These are phyloP conservation scores for Ia io DNA, from an alignment of 2,113 vertebrate genomes.

Conservation along the genomic window DNA sequence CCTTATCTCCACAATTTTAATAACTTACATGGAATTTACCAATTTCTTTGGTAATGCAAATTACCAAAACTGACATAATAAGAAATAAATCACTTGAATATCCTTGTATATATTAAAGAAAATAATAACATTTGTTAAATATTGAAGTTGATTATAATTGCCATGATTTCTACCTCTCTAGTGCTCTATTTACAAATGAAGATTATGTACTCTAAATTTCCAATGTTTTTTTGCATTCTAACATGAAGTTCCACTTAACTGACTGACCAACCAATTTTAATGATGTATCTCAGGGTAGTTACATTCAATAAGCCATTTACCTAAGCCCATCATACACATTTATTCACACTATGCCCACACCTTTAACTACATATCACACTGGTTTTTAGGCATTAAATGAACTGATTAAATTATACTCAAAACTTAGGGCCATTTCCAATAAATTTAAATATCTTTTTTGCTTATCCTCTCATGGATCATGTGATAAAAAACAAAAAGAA, in stretches of 20 bases:
- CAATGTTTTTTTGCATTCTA: background rate
- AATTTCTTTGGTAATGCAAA: background rate
- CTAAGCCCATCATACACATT: background rate
- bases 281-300: background rate
- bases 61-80: background rate
- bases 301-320: too few species aligned
- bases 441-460: background rate
- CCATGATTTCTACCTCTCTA: background rate
- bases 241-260: background rate
- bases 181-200: background rate
- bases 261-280: background rate
- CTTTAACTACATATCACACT: background rate
- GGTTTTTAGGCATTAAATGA: background rate
- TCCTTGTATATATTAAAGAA: background rate
- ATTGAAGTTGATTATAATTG: background rate
- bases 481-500: background rate
- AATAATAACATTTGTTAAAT: background rate
- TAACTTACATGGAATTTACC: background rate
- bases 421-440: background rate
- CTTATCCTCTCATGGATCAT: background rate
- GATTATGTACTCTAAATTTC: background rate
- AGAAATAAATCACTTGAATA: background rate
- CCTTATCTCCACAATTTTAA: background rate
- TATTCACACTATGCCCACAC: background rate
- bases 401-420: background rate